A percentile compares a stretch with the other conserved stretches of the same genome.
phyloP scores from a whole-genome alignment of 53 echinoderm and acorn worm species.

The Echinometra lucunter region DNA sequence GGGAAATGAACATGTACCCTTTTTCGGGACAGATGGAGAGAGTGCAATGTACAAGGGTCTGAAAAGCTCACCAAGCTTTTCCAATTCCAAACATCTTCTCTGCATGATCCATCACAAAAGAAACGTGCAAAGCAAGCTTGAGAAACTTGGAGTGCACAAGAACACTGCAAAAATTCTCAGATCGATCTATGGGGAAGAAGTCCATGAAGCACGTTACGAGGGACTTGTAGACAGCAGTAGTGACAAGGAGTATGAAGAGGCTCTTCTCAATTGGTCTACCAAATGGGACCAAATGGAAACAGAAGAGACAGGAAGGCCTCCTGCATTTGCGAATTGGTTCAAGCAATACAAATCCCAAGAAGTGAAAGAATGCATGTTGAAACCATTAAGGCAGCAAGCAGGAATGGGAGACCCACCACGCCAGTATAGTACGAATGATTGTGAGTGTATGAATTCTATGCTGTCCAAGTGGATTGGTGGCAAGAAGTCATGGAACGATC shows the following conservation, averaged over 20 bases:
- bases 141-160: not conserved
- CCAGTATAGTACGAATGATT: conserved; percentile 49
- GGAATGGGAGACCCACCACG: conserved; percentile 23
- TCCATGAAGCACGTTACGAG: conserved; percentile 26
- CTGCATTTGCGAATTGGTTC: conserved; percentile 17
- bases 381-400: not conserved
- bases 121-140: conserved; percentile 12
- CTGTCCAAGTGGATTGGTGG: conserved; percentile 53
- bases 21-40: conserved; percentile 30
- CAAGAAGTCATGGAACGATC: conserved; percentile 40
- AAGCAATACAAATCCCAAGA: conserved; percentile 46
- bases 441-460: conserved; percentile 40
- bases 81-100: conserved; percentile 4
- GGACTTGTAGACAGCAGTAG: conserved; percentile 2
- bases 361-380: conserved; percentile 30
- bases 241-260: conserved; percentile 19
- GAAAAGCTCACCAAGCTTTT: not conserved
- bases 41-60: conserved; percentile 27
- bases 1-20: not conserved
- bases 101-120: conserved; percentile 60
- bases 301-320: conserved; percentile 23
- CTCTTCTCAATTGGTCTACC: not conserved
- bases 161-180: not conserved
- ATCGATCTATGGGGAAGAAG: conserved; percentile 49
- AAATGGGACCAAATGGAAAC: not conserved